Percentiles rank a stretch among this genome's conserved stretches.
Evolutionary conservation across 2,797 vertebrate species (phyloP).

Genomic region (Chromis chromis): DNA sequence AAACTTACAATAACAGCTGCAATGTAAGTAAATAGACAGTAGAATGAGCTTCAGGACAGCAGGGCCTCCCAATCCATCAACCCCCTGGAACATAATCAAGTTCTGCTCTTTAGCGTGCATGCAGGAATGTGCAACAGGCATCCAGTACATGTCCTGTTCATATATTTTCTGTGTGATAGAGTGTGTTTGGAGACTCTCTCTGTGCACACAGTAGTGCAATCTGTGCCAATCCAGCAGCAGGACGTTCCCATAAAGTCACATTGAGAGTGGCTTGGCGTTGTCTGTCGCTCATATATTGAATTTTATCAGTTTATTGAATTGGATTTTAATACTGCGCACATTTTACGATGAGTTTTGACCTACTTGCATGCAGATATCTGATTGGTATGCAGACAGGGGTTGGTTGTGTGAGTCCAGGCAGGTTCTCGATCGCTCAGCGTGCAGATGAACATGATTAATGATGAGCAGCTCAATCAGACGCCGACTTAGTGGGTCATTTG

Average conservation of each 20-base stretch:
- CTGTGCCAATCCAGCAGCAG: slow-evolving; percentile 34
- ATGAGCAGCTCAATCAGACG: slow-evolving; percentile 8
- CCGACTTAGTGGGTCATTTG: slow-evolving; percentile 36
- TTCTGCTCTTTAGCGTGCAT: slow-evolving; percentile 33
- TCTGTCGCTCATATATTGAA: not conserved
- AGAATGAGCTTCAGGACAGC: slow-evolving; percentile 4
- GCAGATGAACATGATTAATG: slow-evolving; percentile 39
- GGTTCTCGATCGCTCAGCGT: slow-evolving; percentile 5
- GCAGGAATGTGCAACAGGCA: slow-evolving; percentile 47
- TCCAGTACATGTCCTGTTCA: slow-evolving; percentile 16
- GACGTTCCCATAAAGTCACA: slow-evolving; percentile 14
- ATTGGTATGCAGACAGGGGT: slow-evolving; percentile 35
- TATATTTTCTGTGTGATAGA: slow-evolving; percentile 34
- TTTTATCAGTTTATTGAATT: not conserved
- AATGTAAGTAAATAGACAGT: not conserved
- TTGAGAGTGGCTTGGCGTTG: not conserved
- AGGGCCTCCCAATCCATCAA: slow-evolving; percentile 12
- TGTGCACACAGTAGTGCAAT: slow-evolving; percentile 1
- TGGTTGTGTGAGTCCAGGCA: slow-evolving; percentile 42
- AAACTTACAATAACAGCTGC: not conserved
- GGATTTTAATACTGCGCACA: slow-evolving; percentile 15
- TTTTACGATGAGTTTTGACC: slow-evolving; percentile 41
- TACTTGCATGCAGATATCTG: slow-evolving; percentile 42
- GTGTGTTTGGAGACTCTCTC: slow-evolving; percentile 9
- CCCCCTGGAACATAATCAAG: slow-evolving; percentile 25